phyloP scores from a whole-genome alignment of 2,888 invertebrate genomes.

The Perizoma affinitatum region DNA sequence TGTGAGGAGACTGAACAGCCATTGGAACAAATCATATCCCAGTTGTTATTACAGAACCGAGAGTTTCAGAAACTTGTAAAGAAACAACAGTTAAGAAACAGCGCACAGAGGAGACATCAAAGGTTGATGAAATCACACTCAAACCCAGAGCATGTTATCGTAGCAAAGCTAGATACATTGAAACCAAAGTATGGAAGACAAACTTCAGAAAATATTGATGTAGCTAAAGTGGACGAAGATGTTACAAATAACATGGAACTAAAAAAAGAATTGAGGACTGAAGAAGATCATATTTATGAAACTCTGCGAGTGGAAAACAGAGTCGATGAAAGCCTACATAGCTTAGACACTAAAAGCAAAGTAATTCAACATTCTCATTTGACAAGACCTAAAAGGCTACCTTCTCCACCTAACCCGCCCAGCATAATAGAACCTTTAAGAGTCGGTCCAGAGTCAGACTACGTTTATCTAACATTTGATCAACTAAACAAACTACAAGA shows the following conservation, averaged over 20 bases:
- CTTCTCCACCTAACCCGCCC: constrained; percentile 60
- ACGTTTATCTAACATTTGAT: constrained; percentile 78
- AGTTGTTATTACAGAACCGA: constrained; percentile 91
- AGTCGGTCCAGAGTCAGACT: constrained; percentile 74
- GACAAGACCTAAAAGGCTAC: constrained; percentile 62
- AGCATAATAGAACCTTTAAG: constrained; percentile 51
- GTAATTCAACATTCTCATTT: constrained; percentile 60
- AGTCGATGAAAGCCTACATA: constrained; percentile 58
- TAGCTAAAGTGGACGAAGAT: constrained; percentile 34
- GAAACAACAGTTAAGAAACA: constrained; percentile 86
- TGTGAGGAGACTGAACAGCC: constrained; percentile 81
- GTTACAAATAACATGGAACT: constrained; percentile 40
- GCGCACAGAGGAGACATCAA: constrained; percentile 81
- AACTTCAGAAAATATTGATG: constrained; percentile 64
- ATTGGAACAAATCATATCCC: constrained; percentile 91
- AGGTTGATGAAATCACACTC: constrained; percentile 82
- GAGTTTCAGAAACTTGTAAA: constrained; percentile 92
- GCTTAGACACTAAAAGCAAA: constrained; percentile 63
- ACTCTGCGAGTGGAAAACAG: constrained; percentile 79
- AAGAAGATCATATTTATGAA: constrained; percentile 86
- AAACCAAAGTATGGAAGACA: constrained; percentile 70
- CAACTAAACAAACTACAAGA: constrained; percentile 61
- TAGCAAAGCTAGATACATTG: constrained; percentile 66
- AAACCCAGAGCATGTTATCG: constrained; percentile 76
- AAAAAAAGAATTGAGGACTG: constrained; percentile 50